Evolutionary conservation across 1,140 invertebrate genomes (phyloP), one percentile per base, ranked within the genome.

Genomic region (Babylonia areolata): DNA sequence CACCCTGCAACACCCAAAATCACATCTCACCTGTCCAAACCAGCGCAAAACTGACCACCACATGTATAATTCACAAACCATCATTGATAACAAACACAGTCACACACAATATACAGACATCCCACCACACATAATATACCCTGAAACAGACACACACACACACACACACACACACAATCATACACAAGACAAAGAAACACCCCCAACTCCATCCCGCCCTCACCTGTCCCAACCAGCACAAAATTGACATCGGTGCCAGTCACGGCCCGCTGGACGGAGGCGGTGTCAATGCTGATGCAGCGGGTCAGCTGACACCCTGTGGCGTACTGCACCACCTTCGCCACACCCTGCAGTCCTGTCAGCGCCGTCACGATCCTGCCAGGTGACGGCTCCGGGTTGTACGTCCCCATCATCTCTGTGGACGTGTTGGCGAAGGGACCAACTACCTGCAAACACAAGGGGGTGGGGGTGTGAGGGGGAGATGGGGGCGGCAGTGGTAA

Each of bases 211-310:
- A 51, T 9, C 9, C 77, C 37, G 73, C 3, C 40, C 86, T 84
- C 46, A 94, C 94, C 94, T 90, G 94, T 94, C 87, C 94, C 94
- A 5, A 94, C 83, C 87, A 92, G 93, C 20, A 94, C 87, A 88
- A 94, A 89, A 69, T 93, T 88, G 1, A 93, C 81, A 33, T 94
- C 88, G 33, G 91, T 85, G n/a, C 84, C 83, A 33, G 78, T 82
- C 23, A 93, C 90, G 39, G 92, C 91, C 51, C 71, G 64, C n/a
- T 85, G 87, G 3, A 94, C 85, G 23, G 84, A 86, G 12, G 77
- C 69, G 17, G 40, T 40, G 15, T 91, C 88, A 86, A 94, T 93
- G 12, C 88, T 77, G 90, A 33, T 46, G 31, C 82, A 84, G 9
- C 37, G 42, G 9, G 64, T 84, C 20, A n/a, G 86, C 12, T 77